phyloP scores from a whole-genome alignment of 2,888 invertebrate genomes.

The Endotricha flammealis region DNA sequence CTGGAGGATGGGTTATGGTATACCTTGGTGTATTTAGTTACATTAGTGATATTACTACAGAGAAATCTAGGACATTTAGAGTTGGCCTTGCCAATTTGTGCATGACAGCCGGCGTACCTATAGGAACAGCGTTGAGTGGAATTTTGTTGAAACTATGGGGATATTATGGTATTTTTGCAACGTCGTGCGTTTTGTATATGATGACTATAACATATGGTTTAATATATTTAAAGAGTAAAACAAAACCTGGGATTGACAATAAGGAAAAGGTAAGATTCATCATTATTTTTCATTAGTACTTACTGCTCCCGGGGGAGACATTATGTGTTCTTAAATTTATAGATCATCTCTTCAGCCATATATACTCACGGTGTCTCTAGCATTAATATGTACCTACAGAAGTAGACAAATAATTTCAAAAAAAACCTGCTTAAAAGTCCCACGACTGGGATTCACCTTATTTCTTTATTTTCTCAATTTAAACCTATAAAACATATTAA shows the following conservation, averaged over 20 bases:
- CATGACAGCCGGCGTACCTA: slow-evolving; percentile 75
- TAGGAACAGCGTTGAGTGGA: slow-evolving; percentile 77
- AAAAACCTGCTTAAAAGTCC: too few relatives aligned
- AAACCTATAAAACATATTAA: too few relatives aligned
- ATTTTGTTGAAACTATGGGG: slow-evolving; percentile 58
- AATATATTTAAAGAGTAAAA: slow-evolving; percentile 46
- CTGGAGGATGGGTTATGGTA: slow-evolving; percentile 76
- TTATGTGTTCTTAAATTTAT: too few relatives aligned
- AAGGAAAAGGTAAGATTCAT: slow-evolving; percentile 39
- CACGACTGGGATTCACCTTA: too few relatives aligned
- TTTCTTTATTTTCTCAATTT: too few relatives aligned
- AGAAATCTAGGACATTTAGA: slow-evolving; percentile 75
- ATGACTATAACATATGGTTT: slow-evolving; percentile 58
- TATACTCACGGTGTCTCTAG: too few relatives aligned
- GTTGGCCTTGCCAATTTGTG: slow-evolving; percentile 80
- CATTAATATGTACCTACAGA: too few relatives aligned
- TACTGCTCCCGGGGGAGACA: too few relatives aligned
- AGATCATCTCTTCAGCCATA: too few relatives aligned
- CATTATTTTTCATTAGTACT: too few relatives aligned
- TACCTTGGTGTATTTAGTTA: slow-evolving; percentile 80
- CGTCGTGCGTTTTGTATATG: slow-evolving; percentile 53
- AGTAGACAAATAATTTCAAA: too few relatives aligned
- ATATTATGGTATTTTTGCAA: slow-evolving; percentile 60
- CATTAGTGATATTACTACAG: slow-evolving; percentile 77
- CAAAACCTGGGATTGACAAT: slow-evolving; percentile 38